Base-by-base conservation (phyloP, 2,888 invertebrate species). In the Cephus nigrinus region DNA sequence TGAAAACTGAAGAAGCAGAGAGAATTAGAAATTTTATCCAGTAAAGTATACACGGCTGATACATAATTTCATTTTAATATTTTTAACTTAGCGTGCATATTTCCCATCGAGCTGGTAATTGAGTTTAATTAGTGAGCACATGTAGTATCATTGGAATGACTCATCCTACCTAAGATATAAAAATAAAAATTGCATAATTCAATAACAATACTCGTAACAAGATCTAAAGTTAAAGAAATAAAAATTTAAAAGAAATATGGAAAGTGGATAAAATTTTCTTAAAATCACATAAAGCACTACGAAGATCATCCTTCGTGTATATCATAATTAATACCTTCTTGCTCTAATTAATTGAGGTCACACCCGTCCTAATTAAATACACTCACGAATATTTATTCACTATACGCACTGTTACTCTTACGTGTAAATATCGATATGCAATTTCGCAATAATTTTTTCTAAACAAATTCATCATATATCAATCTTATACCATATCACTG, bases 71-170 rank as follows among this genome's bases (percentile, higher is more conserved):
- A 15, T 55, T 55, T 55, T 55, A 55, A 55, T 55, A 55, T 55
- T 55, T 55, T 23, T 23, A 23, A 55, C 23, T 9, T 5, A 55
- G 2, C 1, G 23, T 78, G 78, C 76, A 82, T 84, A 86, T 86
- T 80, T 84, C 84, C 84, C 78, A 79, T 80, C n/a, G 76, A 74
- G 82, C 83, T 83, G 84, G 86, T 88, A 89, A 89, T 89, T 89
- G 88, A 85, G 75, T 83, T 85, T 89, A 89, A 89, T 89, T 89
- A 88, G 83, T 80, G 85, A 86, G 86, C 76, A 83, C 81, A 77
- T 82, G 75, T 80, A 55, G 81, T 81, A 80, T 87, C 84, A 82
- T 86, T 82, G 84, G 84, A 84, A 86, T 88, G 88, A 88, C 84
- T 89, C 88, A 88, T 84, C 83, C 83, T 79, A 69, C 23, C 9